phyloP scores from a whole-genome alignment of 2,888 invertebrate genomes.

The Drosophila testacea region DNA sequence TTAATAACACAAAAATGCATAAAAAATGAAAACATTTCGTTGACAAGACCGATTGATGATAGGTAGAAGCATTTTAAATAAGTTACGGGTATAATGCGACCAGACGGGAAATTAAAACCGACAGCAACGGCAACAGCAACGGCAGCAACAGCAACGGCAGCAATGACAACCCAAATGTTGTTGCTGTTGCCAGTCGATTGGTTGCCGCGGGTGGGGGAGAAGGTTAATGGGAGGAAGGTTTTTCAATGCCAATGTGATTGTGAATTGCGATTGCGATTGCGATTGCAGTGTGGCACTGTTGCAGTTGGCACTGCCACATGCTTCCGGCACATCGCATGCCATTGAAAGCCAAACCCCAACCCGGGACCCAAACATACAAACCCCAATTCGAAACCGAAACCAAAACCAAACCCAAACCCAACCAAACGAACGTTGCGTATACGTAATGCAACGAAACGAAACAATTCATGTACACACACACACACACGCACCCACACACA shows the following conservation, averaged over 20 bases:
- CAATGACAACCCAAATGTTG: conserved; percentile 14
- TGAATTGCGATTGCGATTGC: conserved; percentile 49
- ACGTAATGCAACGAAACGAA: conserved; percentile 63
- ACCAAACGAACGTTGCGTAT: conserved; percentile 60
- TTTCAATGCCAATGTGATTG: conserved; percentile 74
- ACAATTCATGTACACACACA: conserved; percentile 53
- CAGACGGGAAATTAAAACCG: conserved; percentile 78
- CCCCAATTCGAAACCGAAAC: conserved; percentile 36
- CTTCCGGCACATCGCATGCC: conserved; percentile 53
- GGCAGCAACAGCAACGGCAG: conserved; percentile 14
- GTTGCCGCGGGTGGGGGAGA: not conserved
- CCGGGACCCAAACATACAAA: conserved; percentile 20
- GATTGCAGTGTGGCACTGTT: conserved; percentile 42
- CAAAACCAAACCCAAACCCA: conserved; percentile 31
- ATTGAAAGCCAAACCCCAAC: conserved; percentile 49
- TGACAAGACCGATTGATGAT: conserved; percentile 62
- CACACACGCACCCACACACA: conserved; percentile 9
- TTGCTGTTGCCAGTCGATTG: conserved; percentile 22
- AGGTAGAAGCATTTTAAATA: conserved; percentile 66
- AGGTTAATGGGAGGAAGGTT: conserved; percentile 5
- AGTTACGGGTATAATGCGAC: conserved; percentile 47
- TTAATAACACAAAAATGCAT: conserved; percentile 26
- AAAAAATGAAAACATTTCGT: conserved; percentile 20
- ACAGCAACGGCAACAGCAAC: conserved; percentile 36
- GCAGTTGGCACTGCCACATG: conserved; percentile 43